Evolutionary conservation across 1,140 invertebrate genomes (phyloP).

Genomic region (Coptotermes formosanus): DNA sequence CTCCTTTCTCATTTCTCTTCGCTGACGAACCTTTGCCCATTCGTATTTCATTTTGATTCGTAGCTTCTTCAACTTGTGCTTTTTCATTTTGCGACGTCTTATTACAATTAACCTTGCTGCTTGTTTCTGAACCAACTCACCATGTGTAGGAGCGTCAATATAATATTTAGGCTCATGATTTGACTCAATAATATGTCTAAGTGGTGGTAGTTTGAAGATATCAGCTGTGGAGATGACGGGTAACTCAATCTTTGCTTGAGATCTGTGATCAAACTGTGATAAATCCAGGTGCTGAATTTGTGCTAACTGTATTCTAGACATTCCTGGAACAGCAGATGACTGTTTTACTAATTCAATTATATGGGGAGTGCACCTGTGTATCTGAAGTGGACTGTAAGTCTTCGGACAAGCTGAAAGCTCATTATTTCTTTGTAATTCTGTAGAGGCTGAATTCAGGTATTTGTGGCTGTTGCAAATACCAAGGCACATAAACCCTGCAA

Average conservation of each 20-base stretch:
- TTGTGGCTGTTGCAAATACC: background rate
- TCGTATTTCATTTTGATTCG: slow-evolving; percentile 73
- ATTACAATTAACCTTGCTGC: slow-evolving; percentile 74
- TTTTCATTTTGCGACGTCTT: slow-evolving; percentile 79
- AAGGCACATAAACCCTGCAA: background rate
- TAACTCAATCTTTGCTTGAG: background rate
- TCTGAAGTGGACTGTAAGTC: background rate
- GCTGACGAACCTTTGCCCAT: slow-evolving; percentile 68
- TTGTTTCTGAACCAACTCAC: slow-evolving; percentile 54
- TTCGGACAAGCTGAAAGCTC: background rate
- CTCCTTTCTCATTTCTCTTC: slow-evolving; percentile 68
- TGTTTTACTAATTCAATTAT: background rate
- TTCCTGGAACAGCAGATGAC: background rate
- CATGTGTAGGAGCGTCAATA: slow-evolving; percentile 30
- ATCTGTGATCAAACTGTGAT: background rate
- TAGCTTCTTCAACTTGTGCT: slow-evolving; percentile 77
- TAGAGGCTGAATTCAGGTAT: background rate
- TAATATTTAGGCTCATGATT: background rate
- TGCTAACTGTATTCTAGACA: background rate
- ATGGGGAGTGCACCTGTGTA: background rate
- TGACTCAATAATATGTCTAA: background rate
- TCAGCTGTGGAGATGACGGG: background rate
- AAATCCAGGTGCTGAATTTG: background rate
- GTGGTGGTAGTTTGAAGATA: background rate
- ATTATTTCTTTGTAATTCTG: background rate